Percentiles rank a stretch among this genome's conserved stretches.
Conservation (phyloP, 2,797 vertebrate genomes). For the Poliocrania exsul region DNA sequence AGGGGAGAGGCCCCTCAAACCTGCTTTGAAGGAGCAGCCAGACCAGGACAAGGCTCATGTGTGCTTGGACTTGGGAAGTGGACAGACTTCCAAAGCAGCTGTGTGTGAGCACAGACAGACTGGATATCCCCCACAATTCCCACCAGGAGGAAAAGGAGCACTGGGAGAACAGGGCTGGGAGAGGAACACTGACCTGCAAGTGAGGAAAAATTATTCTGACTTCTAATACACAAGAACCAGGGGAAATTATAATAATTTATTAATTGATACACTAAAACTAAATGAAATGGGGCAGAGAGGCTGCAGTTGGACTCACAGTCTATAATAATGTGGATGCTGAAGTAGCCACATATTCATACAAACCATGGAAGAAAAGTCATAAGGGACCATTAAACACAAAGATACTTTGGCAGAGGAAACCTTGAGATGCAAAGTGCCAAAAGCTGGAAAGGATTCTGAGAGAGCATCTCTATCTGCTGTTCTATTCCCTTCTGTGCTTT, state of each 20-base stretch:
- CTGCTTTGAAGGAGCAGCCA: background rate
- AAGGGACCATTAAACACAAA: background rate
- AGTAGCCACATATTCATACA: background rate
- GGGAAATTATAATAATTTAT: background rate
- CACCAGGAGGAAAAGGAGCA: background rate
- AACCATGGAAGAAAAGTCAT: background rate
- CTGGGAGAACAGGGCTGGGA: background rate
- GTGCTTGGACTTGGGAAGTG: background rate
- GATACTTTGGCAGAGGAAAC: background rate
- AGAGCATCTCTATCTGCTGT: background rate
- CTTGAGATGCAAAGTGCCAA: background rate
- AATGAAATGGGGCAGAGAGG: background rate
- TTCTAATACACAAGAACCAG: background rate
- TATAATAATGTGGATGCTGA: background rate
- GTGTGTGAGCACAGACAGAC: background rate
- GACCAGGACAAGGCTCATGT: background rate
- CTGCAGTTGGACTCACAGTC: background rate
- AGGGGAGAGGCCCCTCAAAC: background rate
- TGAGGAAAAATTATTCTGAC: background rate
- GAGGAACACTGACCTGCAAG: background rate
- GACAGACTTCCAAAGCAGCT: background rate
- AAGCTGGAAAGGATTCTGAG: background rate
- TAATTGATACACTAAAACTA: background rate
- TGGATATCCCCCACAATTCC: background rate
- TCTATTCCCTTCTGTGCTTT: background rate